These are phyloP conservation scores for Scyliorhinus canicula DNA, from an alignment of 2,797 vertebrate species.

Conservation along the genomic window DNA sequence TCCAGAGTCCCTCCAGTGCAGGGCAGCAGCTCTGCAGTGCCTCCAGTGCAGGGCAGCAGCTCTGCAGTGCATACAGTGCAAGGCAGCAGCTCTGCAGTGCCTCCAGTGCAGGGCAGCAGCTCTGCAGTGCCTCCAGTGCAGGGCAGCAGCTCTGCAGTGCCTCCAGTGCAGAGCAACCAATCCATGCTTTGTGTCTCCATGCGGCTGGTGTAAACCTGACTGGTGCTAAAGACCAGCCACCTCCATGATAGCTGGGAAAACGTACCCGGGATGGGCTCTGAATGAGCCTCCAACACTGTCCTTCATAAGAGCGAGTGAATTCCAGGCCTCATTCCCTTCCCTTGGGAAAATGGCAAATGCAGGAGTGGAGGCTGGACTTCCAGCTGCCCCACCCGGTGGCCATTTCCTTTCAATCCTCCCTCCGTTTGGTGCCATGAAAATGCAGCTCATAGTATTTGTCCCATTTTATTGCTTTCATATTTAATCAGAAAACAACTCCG, in stretches of 20 bases:
- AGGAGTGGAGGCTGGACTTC: too few relatives aligned
- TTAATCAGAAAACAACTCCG: not conserved
- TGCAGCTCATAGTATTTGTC: not conserved
- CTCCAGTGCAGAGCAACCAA: too few relatives aligned
- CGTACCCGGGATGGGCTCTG: not conserved
- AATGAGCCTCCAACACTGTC: not conserved
- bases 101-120: too few relatives aligned
- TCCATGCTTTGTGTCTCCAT: not conserved
- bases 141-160: too few relatives aligned
- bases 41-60: too few relatives aligned
- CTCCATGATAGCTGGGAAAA: not conserved
- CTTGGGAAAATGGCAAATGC: not conserved
- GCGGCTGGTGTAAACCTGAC: not conserved
- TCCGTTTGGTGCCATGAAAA: not conserved
- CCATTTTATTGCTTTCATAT: not conserved
- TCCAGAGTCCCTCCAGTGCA: too few relatives aligned
- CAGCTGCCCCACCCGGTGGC: too few relatives aligned
- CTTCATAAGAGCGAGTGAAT: not conserved
- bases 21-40: too few relatives aligned
- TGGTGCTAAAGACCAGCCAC: too few relatives aligned
- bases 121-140: too few relatives aligned
- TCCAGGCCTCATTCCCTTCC: not conserved
- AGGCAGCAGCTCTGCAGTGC: too few relatives aligned
- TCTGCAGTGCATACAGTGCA: too few relatives aligned
- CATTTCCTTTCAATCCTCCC: not conserved